Evolutionary conservation across 2,113 vertebrate genomes (phyloP), one percentile per base, ranked within the genome.

Genomic region (Pterocles burchelli): DNA sequence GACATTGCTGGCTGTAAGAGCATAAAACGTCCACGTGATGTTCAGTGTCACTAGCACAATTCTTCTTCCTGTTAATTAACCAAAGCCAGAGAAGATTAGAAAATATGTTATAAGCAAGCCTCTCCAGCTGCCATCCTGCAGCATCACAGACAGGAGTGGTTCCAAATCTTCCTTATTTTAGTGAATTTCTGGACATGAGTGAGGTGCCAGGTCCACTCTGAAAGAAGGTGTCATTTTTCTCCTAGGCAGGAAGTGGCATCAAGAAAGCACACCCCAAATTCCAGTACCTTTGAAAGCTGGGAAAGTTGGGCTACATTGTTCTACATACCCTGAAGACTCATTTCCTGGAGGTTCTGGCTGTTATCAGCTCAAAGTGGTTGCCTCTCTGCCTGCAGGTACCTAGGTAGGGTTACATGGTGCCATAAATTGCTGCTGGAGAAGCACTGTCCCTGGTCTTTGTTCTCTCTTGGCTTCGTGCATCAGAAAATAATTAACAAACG

Each of bases 11-110:
- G 19, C 28, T 62, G 11, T 31, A 76, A 57, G 9, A 57, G 5
- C 1, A 0, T 71, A 29, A 81, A 58, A 36, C 0, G 0, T 25
- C 13, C 26, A 20, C 16, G 24, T 0, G 2, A 34, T 38, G 10
- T 36, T 65, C 26, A 48, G 38, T 0, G 0, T 71, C 18, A 52
- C 25, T 48, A 58, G 29, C 5, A 29, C 29, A 22, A 29, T 33
- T 75, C 29, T 52, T 65, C 46, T 63, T 59, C 17, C 29, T 81
- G 33, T 63, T 63, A 45, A 71, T 63, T 76, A 76, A 65, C 10
- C 2, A 29, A 43, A 81, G 36, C 18, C 63, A 71, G 46, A 54
- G 45, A 41, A 86, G 13, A 9, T 48, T 71, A 34, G 25, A 81
- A 85, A 81, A 65, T 46, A 33, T 4, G 11, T 31, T 74, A 29